Evolutionary conservation across 2,888 invertebrate species (phyloP).

Genomic region (Meandrusa payeni): DNA sequence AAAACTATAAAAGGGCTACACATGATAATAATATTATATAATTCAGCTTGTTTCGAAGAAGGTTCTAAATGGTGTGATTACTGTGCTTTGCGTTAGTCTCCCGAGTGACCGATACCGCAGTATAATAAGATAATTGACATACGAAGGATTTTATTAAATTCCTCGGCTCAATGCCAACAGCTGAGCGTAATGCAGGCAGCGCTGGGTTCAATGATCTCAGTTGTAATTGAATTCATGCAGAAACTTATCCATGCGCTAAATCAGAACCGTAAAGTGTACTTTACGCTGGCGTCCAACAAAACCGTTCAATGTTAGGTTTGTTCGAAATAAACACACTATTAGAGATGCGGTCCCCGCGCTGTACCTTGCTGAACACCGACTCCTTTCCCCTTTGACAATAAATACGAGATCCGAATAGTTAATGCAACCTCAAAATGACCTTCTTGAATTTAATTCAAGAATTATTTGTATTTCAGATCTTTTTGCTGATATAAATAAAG

Average conservation of each 20-base stretch:
- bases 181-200: conserved; percentile 40
- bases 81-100: too few species aligned
- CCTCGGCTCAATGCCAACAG: conserved; percentile 30
- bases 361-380: conserved; percentile 36
- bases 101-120: too few species aligned
- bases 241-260: conserved; percentile 64
- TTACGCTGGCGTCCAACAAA: conserved; percentile 37
- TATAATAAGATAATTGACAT: conserved; percentile 9
- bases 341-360: conserved; percentile 30
- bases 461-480: neutral
- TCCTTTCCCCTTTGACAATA: conserved; percentile 29
- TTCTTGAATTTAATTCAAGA: neutral
- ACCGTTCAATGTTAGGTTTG: conserved; percentile 43
- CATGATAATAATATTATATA: too few species aligned
- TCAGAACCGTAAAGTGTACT: conserved; percentile 55
- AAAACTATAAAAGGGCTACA: too few species aligned
- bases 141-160: conserved; percentile 29
- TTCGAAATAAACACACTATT: conserved; percentile 40
- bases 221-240: conserved; percentile 64
- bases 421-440: conserved; percentile 33
- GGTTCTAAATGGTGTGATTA: too few species aligned
- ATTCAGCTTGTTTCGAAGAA: too few species aligned
- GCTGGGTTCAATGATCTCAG: conserved; percentile 42
- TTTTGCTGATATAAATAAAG: conserved; percentile 1
- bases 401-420: conserved; percentile 39